Base-by-base conservation (phyloP, 2,797 vertebrate species). In the Saxicola maurus region DNA sequence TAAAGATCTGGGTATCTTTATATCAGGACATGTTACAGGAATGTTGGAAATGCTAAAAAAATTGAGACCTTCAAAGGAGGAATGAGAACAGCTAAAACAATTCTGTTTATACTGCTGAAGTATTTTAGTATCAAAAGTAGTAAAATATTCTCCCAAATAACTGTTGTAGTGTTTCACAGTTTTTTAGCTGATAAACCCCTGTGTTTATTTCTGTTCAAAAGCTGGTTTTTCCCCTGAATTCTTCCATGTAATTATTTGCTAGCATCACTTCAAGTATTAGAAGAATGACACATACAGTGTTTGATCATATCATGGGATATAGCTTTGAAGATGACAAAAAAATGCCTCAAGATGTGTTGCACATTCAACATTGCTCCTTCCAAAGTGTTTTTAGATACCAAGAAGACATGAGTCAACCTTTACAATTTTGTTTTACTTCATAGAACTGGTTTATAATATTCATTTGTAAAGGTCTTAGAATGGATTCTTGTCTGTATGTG, bases 251-350 rank as follows among this genome's bases (percentile, higher is more conserved):
- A 59, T 79, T 87, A 67, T 59, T 92, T 95, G 65, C 38, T 71
- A 57, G 20, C 38, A 35, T 88, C 42, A 52, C 53, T 76, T 79
- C 48, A 69, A 66, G 25, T 69, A 90, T 91, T 88, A 88, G 51
- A 61, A 57, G 60, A 86, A 57, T 86, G 57, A 65, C 61, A 71
- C 0, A 0, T 24, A 40, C 3, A 35, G 21, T 67, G 38, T 86
- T 92, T 91, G 83, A 75, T 92, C 46, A 28, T 77, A 27, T 53
- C 17, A 37, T 35, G 67, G 48, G 78, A 42, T 82, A 35, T 82
- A 35, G 38, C 79, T 90, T 94, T 85, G 79, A 91, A 89, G 62
- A 49, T 74, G 56, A 59, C 37, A 78, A 72, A 87, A 86, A 74
- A 60, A 30, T 14, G 17, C 19, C 15, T 75, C 18, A 45, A 49